Evolutionary conservation across 2,113 vertebrate genomes (phyloP), one percentile per base, ranked within the genome.

Genomic region (Trematomus loennbergii): DNA sequence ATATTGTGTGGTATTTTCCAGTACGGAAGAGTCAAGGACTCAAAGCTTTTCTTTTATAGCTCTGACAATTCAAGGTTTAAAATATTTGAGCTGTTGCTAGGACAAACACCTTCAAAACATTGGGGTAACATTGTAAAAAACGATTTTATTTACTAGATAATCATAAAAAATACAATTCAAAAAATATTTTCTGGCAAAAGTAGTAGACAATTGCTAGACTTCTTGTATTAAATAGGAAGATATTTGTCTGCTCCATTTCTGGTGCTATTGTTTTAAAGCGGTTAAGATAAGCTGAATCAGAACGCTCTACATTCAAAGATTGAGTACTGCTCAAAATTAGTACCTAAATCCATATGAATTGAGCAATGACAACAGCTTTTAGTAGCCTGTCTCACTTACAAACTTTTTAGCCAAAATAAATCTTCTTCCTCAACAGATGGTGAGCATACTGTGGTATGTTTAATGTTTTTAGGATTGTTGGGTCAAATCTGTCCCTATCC

Each of bases 361-460:
- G 52, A 59, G 40, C 33, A 67, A 40, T 46, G 64, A 60, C 73
- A 62, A 57, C 60, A 82, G 59, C 52, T 69, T 22, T 48, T 60
- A 75, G 54, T 71, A 40, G 36, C 36, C 36, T 40, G 72, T 86
- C 60, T 82, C 81, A 50, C 17, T 45, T 78, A 61, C 45, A 62
- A 67, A 25, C 62, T 3, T 48, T 65, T 43, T 29, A 63, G 75
- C 61, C 60, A 75, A 58, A 40, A 77, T 43, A 67, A 68, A 63
- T 70, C 79, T 52, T 78, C 63, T 58, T 79, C 50, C 76, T 20
- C 78, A 89, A 81, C 86, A 90, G 91, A 90, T 89, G 88, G 88
- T 59, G 15, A 18, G n/a, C 68, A 81, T 73, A 59, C 82, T 88
- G 85, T 40, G 36, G 29, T 22, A 46, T 16, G 52, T 53, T 85